Base-by-base conservation (phyloP, 2,113 vertebrate genomes). In the Callorhinus ursinus region DNA sequence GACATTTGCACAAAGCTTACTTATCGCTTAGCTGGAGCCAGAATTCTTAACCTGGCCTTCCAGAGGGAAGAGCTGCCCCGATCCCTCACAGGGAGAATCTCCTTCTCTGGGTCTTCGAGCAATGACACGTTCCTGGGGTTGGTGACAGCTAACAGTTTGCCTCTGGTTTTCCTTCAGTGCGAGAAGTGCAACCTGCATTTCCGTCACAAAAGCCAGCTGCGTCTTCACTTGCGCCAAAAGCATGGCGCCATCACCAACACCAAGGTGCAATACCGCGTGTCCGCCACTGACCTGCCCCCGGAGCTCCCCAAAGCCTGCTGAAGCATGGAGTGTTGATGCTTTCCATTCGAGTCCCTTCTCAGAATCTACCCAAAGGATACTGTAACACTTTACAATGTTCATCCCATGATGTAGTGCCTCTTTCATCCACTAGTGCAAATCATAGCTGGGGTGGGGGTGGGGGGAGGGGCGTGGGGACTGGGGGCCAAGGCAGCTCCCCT, bases 181-280 rank as follows among this genome's bases (percentile, higher is more conserved):
- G 99, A 99, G 99, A 99, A 99, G 99, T 99, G 99, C 99, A 99
- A 99, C 98, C 98, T 99, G 98, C 99, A 99, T 98, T 99, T 99
- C 98, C 99, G 99, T 97, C 99, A 99, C 99, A 99, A 99, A 98
- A 99, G 99, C 98, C 99, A 99, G 97, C 99, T 99, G 28, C 99
- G 99, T 96, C 98, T 99, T 93, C 99, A 99, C 95, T 98, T 99
- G 21, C 99, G 99, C 96, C 99, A 99, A 99, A 99, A 99, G 98
- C 99, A 99, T 4, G 99, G 99, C 9, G 99, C 99, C 98, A 99
- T 99, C 99, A 99, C 99, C 95, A 99, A 99, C 99, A 99, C 99
- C 98, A 99, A 99, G 99, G 99, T 99, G 98, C 99, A 99, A 88
- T 99, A 99, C 98, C 99, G 99, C 0, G 99, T 99, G 99, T 99